A percentile compares a stretch with the other conserved stretches of the same genome.
phyloP scores from a whole-genome alignment of 2,888 invertebrate genomes.

The Patella caerulea region DNA sequence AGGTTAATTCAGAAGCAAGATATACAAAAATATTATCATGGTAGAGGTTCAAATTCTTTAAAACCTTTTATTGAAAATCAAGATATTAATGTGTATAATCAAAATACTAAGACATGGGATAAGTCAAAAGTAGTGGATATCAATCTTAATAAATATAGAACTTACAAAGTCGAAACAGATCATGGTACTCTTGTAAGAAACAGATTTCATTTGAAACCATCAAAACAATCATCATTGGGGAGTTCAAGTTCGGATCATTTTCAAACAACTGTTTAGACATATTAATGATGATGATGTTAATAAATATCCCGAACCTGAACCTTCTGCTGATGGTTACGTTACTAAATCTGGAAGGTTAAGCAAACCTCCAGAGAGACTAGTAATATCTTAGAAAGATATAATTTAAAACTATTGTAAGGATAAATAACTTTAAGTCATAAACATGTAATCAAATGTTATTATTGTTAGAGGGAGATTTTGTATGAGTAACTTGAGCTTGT shows the following conservation, averaged over 20 bases:
- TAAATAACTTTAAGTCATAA: no score
- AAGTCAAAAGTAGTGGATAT: conserved; percentile 3
- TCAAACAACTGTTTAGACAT: not conserved
- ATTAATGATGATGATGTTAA: not conserved
- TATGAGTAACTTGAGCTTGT: no score
- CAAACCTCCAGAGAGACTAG: not conserved
- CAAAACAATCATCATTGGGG: no score
- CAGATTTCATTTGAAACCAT: conserved; percentile 8
- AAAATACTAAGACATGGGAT: conserved; percentile 10
- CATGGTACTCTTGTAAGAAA: not conserved
- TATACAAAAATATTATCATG: not conserved
- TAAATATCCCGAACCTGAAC: not conserved
- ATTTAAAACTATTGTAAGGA: no score
- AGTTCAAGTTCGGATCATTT: no score
- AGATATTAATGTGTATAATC: not conserved
- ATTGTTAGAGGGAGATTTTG: no score
- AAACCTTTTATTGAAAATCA: conserved; percentile 1
- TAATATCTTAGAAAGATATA: no score
- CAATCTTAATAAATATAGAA: conserved; percentile 4
- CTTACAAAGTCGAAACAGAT: conserved; percentile 3
- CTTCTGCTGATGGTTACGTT: not conserved
- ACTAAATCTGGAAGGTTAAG: conserved; percentile 10
- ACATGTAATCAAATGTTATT: no score
- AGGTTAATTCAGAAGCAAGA: not conserved
- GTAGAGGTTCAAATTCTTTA: not conserved